These are phyloP conservation scores for Drosophila dives DNA, from an alignment of 2,888 invertebrate species.

Conservation along the genomic window DNA sequence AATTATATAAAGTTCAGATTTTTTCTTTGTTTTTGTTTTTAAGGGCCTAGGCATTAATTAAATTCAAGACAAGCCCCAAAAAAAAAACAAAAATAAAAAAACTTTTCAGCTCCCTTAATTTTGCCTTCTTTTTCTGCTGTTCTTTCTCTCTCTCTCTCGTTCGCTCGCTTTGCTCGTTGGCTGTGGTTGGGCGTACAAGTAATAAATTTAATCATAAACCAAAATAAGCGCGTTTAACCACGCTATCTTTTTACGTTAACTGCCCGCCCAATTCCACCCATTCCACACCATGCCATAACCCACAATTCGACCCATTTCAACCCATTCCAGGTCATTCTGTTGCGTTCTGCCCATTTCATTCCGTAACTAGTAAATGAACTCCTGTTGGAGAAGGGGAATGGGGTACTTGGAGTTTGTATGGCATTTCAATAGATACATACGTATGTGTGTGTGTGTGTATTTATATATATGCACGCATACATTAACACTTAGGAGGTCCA, in stretches of 20 bases:
- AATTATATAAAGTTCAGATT: conserved; percentile 72
- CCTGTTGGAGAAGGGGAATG: not conserved
- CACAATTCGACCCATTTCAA: conserved; percentile 4
- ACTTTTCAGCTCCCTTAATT: conserved; percentile 44
- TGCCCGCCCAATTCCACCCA: conserved; percentile 32
- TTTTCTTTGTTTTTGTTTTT: conserved; percentile 27
- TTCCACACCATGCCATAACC: not conserved
- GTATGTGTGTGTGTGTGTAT: conserved; percentile 9
- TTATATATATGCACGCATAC: conserved; percentile 4
- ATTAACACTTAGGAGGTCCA: conserved; percentile 28
- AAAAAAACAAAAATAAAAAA: conserved; percentile 19
- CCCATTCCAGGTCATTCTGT: conserved; percentile 2
- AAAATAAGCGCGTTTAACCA: conserved; percentile 79
- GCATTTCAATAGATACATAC: conserved; percentile 62
- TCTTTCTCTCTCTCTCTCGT: conserved; percentile 18
- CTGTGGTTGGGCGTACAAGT: conserved; percentile 76
- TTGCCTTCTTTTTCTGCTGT: conserved; percentile 6
- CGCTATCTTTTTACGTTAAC: conserved; percentile 73
- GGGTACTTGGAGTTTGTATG: conserved; percentile 19
- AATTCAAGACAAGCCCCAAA: conserved; percentile 64
- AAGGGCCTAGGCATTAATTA: conserved; percentile 60
- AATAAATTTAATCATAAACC: conserved; percentile 80
- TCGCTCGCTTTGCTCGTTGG: conserved; percentile 11
- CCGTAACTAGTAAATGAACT: conserved; percentile 11
- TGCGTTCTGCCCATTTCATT: conserved; percentile 28